phyloP scores from a whole-genome alignment of 2,113 vertebrate genomes.

The Edolisoma coerulescens region DNA sequence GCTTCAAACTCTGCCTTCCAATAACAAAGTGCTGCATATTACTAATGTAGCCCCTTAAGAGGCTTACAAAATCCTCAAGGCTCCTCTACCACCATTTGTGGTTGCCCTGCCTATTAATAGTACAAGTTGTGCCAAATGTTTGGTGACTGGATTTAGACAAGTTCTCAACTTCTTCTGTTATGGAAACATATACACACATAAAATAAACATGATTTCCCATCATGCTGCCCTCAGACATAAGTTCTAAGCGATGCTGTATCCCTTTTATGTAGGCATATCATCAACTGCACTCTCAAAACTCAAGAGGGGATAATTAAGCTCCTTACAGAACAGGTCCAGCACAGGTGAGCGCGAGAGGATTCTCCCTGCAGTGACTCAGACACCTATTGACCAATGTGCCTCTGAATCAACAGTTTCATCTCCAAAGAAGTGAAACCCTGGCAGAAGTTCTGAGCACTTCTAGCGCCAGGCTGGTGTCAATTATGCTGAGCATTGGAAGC shows the following conservation, averaged over 20 bases:
- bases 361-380: not conserved
- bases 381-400: not conserved
- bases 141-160: too few relatives aligned
- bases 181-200: not conserved
- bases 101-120: not conserved
- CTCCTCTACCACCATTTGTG: not conserved
- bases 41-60: not conserved
- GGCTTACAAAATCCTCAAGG: not conserved
- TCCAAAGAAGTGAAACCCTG: not conserved
- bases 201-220: not conserved
- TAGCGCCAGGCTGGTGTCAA: not conserved
- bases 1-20: not conserved
- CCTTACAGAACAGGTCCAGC: slow-evolving; percentile 15
- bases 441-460: not conserved
- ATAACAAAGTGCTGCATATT: not conserved
- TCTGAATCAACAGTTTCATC: not conserved
- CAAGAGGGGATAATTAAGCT: not conserved
- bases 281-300: not conserved
- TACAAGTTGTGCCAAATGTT: too few relatives aligned
- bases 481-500: not conserved
- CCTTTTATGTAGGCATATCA: not conserved
- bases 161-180: not conserved
- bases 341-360: not conserved
- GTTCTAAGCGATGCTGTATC: not conserved
- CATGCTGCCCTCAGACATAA: not conserved